Evolutionary conservation across 2,797 vertebrate genomes (phyloP), one percentile per base, ranked within the genome.

Genomic region (Hydrocynus forskahlii): DNA sequence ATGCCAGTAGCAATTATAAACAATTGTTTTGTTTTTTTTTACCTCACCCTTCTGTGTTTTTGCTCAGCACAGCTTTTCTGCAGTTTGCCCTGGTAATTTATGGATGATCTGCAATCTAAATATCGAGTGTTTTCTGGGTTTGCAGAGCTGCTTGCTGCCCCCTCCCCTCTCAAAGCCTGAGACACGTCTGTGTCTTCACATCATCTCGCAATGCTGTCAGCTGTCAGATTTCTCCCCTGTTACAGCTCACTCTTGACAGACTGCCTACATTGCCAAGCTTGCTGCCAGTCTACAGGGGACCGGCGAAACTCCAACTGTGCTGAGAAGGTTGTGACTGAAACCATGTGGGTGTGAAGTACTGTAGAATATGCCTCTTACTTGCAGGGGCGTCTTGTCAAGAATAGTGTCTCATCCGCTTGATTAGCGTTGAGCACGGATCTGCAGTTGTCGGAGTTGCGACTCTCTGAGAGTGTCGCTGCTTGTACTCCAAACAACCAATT

Each of bases 231-330:
- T n/a, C 52, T 54, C 62, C 52, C 52, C 52, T 21, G 25, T 73
- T 57, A 57, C 52, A 16, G 70, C 70, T 73, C 70, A 55, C 70
- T 73, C 70, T 45, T 73, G 70, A 73, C 70, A 73, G 21, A 50
- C 19, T 52, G 68, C 43, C 50, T 71, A 48, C 69, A 40, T 71
- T 71, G 48, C 50, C 23, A 48, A 71, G 29, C 29, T 38, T 25
- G 70, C 52, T 73, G 52, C 70, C 29, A 25, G 52, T 73, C 70
- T 73, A 57, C 70, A 23, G 70, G 69, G 70, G 52, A 57, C 70
- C 40, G 70, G 52, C 52, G 29, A 57, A 73, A n/a, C 50, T 55
- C 52, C 17, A 35, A 71, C 69, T 54, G 52, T 21, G 70, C 70
- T 40, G 70, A 73, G 50, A 40, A 57, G 70, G 50, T 57, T 38